Base-by-base conservation (phyloP, 2,797 vertebrate genomes). In the Platalea minor region DNA sequence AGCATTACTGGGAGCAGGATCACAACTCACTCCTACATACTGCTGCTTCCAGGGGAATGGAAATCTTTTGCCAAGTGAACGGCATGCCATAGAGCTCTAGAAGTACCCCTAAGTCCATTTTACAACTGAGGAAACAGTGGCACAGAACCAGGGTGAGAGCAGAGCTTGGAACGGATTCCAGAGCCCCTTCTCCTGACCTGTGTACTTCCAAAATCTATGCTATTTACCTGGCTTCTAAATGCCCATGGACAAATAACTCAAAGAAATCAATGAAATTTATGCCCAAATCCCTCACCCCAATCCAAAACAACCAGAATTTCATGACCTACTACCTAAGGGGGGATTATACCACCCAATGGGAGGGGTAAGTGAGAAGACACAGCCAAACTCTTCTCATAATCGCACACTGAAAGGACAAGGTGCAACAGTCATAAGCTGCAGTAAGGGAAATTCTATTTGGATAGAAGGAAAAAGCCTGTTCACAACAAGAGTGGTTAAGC, bases 401-500 rank as follows among this genome's bases (percentile, higher is more conserved):
- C 8, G 8, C 87, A 88, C 64, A 4, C 67, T 31, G 56, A 18
- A 70, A 73, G 92, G 76, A 85, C 61, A 69, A 79, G 74, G 83
- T 54, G 83, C 85, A 75, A 90, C 76, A 81, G 37, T n/a, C 37
- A 28, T 3, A 45, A 75, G 85, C 85, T 91, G 93, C 88, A 95
- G 46, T 2, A 76, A 68, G 91, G 94, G 70, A 59, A 78, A 51
- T 28, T 92, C 93, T 82, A 24, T 0, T 28, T 5, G 16, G 60
- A 53, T 16, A 43, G 26, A 76, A 78, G 89, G 85, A 24, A 85
- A 75, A 89, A 87, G 91, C 41, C 61, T 54, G 59, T 59, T 93
- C 93, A 64, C 90, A 64, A 8, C 67, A 92, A 14, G 94, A 92
- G 95, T 79, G 67, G 88, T 95, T 95, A 96, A 96, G 93, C 96